These are phyloP conservation scores for Aphaenogaster ashmeadi DNA, from an alignment of 1,140 invertebrate genomes.

Conservation along the genomic window DNA sequence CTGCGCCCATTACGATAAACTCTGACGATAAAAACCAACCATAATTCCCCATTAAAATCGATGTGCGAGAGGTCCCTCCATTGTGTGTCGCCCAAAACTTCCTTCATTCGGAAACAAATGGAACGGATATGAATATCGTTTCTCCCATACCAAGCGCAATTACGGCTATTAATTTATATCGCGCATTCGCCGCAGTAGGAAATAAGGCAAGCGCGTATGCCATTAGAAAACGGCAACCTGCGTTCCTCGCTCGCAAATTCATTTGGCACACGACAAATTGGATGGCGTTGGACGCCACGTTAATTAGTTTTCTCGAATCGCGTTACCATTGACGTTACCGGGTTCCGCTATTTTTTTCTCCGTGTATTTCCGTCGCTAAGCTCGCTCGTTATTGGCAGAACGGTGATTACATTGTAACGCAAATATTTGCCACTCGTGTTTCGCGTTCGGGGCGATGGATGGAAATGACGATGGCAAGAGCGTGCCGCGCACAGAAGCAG, in stretches of 20 bases:
- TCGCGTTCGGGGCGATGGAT: constrained; percentile 30
- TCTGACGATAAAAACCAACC: constrained; percentile 37
- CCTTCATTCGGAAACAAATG: constrained; percentile 22
- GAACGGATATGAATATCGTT: constrained; percentile 37
- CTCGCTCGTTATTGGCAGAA: constrained; percentile 38
- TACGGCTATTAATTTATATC: constrained; percentile 31
- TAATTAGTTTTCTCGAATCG: constrained; percentile 53
- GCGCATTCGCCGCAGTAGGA: not conserved
- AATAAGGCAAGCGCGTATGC: not conserved
- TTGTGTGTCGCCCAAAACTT: constrained; percentile 42
- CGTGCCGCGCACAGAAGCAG: not conserved
- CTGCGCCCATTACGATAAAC: constrained; percentile 48
- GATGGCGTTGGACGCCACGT: not conserved
- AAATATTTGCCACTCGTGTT: constrained; percentile 61
- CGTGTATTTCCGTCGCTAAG: not conserved
- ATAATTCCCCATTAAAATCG: constrained; percentile 56
- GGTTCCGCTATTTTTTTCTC: constrained; percentile 9
- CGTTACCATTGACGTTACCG: not conserved
- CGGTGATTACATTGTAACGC: constrained; percentile 44
- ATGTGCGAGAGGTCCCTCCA: constrained; percentile 5
- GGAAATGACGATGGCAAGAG: constrained; percentile 12
- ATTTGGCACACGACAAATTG: constrained; percentile 17
- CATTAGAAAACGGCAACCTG: constrained; percentile 1
- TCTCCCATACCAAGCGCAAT: constrained; percentile 1
- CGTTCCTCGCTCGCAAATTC: not conserved